These are phyloP conservation scores for Diarsia rubi DNA, from an alignment of 2,888 invertebrate genomes.

Conservation along the genomic window DNA sequence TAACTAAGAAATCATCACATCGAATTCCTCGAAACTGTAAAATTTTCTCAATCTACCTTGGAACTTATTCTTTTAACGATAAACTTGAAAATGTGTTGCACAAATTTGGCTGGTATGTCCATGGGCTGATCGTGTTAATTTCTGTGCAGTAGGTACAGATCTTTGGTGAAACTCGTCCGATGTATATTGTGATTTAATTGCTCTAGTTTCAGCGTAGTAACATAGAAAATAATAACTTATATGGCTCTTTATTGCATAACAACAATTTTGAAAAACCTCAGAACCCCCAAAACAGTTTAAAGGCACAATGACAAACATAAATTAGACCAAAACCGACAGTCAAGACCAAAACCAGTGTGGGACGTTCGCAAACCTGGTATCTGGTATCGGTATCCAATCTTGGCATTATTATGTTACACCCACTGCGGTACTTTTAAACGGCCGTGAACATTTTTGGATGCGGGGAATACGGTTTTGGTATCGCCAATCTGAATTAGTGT, in stretches of 20 bases:
- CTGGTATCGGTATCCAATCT: slow-evolving; percentile 64
- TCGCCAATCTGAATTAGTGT: slow-evolving; percentile 60
- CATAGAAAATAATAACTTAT: background rate
- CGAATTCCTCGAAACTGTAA: no score
- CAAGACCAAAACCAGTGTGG: slow-evolving; percentile 50
- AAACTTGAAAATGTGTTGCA: no score
- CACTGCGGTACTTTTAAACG: slow-evolving; percentile 63
- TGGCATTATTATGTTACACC: slow-evolving; percentile 64
- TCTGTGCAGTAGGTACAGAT: no score
- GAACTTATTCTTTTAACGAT: no score
- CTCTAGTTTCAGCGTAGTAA: background rate
- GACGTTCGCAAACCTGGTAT: slow-evolving; percentile 65
- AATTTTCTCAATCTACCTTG: no score
- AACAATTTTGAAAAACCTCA: background rate
- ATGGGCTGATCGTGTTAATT: no score
- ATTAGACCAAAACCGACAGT: slow-evolving; percentile 33
- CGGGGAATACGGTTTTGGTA: slow-evolving; percentile 64
- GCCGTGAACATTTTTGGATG: slow-evolving; percentile 65
- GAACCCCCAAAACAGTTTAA: slow-evolving; percentile 3
- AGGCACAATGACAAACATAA: slow-evolving; percentile 40
- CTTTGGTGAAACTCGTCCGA: no score
- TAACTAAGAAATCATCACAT: no score
- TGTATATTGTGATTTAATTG: background rate
- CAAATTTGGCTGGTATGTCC: no score
- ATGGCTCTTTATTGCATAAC: background rate